A percentile compares a stretch with the other conserved stretches of the same genome.
Conservation (phyloP, 2,888 invertebrate species). For the Venusia cambrica region DNA sequence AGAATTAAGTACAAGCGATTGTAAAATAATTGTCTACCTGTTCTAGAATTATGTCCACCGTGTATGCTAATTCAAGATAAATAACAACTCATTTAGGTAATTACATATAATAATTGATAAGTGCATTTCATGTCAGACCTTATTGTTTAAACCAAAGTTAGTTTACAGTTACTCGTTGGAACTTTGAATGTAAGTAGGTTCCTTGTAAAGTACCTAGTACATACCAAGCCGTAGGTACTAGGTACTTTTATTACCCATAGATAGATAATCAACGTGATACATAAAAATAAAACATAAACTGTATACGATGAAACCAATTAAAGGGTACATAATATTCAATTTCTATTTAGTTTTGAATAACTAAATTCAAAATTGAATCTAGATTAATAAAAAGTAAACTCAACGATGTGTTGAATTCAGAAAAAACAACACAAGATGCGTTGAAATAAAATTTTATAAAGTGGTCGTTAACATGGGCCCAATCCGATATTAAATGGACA, state of each 20-base stretch:
- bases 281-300: not conserved
- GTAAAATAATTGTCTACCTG: constrained; percentile 44
- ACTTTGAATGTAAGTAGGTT: too few relatives aligned
- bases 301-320: too few relatives aligned
- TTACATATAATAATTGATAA: constrained; percentile 10
- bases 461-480: constrained; percentile 74
- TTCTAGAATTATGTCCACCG: constrained; percentile 37
- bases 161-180: too few relatives aligned
- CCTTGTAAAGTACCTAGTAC: too few relatives aligned
- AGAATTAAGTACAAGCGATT: constrained; percentile 44
- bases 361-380: too few relatives aligned
- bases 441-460: constrained; percentile 79
- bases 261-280: too few relatives aligned
- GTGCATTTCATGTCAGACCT: not conserved
- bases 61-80: constrained; percentile 34
- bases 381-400: constrained; percentile 71
- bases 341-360: constrained; percentile 37
- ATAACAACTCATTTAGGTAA: constrained; percentile 19
- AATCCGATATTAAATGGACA: constrained; percentile 75
- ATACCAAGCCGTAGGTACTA: too few relatives aligned
- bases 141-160: not conserved
- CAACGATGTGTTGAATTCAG: constrained; percentile 69
- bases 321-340: constrained; percentile 26
- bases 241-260: too few relatives aligned
- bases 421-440: constrained; percentile 61